Conservation (phyloP, 2,113 vertebrate species). For the Rhea americana region DNA sequence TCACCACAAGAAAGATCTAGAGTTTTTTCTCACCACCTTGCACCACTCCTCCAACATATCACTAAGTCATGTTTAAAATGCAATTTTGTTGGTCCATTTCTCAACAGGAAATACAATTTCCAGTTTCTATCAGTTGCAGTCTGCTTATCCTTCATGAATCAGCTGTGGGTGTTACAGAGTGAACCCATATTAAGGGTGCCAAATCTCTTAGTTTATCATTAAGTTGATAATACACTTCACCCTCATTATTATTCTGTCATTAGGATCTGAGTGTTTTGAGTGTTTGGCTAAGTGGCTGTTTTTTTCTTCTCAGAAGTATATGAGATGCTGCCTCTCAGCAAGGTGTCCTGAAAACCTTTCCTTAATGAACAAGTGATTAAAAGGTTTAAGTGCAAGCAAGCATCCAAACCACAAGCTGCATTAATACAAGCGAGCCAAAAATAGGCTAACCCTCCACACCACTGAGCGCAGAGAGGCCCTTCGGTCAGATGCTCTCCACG, state of each 20-base stretch:
- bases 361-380: slow-evolving; percentile 73
- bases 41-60: not conserved
- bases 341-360: slow-evolving; percentile 66
- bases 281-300: slow-evolving; percentile 57
- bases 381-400: slow-evolving; percentile 61
- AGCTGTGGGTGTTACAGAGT: not conserved
- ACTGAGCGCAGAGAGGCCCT: not conserved
- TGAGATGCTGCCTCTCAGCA: slow-evolving; percentile 65
- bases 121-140: not conserved
- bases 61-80: not conserved
- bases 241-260: slow-evolving; percentile 69
- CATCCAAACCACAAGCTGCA: slow-evolving; percentile 57
- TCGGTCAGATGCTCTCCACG: not conserved
- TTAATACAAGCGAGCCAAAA: slow-evolving; percentile 51
- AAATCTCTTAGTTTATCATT: slow-evolving; percentile 58
- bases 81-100: not conserved
- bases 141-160: slow-evolving; percentile 11
- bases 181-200: not conserved
- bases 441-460: not conserved
- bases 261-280: slow-evolving; percentile 61
- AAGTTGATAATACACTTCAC: slow-evolving; percentile 60
- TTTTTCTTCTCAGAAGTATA: slow-evolving; percentile 50
- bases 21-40: not conserved
- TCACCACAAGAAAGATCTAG: not conserved
- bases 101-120: slow-evolving; percentile 14